Conservation (phyloP, 1,140 invertebrate genomes). For the Pachyrhynchus sulphureomaculatus region DNA sequence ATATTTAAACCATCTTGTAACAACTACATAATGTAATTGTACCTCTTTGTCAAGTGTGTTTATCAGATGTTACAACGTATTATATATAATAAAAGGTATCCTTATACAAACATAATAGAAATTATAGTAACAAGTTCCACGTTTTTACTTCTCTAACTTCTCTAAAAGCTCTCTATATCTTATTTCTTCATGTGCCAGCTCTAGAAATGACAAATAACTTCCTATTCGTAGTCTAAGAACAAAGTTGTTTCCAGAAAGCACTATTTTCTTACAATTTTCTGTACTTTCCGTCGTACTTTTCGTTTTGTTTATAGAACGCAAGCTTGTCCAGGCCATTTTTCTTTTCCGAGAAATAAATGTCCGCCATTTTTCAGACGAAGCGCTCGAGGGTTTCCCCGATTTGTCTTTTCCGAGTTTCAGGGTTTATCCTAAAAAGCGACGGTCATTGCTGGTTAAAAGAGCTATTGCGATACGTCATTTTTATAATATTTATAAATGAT, state of each 20-base stretch:
- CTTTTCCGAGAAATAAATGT: slow-evolving; percentile 22
- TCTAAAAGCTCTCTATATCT: slow-evolving; percentile 21
- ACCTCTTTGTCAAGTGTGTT: no score
- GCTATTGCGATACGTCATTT: slow-evolving; percentile 3
- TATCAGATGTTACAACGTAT: no score
- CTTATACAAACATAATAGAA: background rate
- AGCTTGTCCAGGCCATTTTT: slow-evolving; percentile 30
- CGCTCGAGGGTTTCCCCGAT: slow-evolving; percentile 24
- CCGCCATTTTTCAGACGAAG: slow-evolving; percentile 24
- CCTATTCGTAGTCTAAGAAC: slow-evolving; percentile 15
- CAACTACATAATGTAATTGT: no score
- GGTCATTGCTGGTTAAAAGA: slow-evolving; percentile 17
- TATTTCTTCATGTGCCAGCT: slow-evolving; percentile 9
- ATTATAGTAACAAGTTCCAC: background rate
- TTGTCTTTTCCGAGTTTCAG: slow-evolving; percentile 26
- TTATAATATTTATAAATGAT: slow-evolving; percentile 18
- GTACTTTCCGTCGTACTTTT: slow-evolving; percentile 13
- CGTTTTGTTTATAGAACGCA: slow-evolving; percentile 31
- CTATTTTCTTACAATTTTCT: slow-evolving; percentile 22
- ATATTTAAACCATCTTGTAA: no score
- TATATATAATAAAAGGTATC: no score
- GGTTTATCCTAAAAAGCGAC: slow-evolving; percentile 21
- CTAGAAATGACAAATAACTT: slow-evolving; percentile 21
- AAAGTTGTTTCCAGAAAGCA: slow-evolving; percentile 23
- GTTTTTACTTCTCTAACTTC: slow-evolving; percentile 6